phyloP scores from a whole-genome alignment of 1,140 invertebrate genomes.

The Rhopalosiphum maidis region DNA sequence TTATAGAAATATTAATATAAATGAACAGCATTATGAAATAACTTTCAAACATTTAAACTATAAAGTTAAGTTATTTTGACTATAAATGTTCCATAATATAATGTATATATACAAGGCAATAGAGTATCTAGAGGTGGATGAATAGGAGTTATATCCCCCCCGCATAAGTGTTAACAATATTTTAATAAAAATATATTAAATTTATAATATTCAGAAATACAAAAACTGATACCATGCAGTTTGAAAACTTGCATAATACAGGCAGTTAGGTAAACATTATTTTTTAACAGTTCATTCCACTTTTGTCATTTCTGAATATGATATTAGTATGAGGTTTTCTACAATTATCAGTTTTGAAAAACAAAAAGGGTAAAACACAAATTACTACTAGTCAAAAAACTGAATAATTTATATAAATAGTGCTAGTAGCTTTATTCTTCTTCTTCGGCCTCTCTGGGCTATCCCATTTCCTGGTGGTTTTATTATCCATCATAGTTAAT shows the following conservation, averaged over 20 bases:
- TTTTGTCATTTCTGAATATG: neutral
- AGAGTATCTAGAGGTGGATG: neutral
- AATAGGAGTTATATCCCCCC: neutral
- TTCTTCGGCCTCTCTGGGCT: too few species aligned
- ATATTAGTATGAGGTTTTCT: neutral
- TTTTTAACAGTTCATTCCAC: neutral
- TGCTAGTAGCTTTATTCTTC: too few species aligned
- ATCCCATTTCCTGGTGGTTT: too few species aligned
- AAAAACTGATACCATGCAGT: neutral
- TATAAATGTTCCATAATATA: neutral
- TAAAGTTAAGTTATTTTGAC: neutral
- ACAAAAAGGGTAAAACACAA: too few species aligned
- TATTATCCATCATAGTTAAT: neutral
- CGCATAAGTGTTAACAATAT: neutral
- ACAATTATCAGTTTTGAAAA: neutral
- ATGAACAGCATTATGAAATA: neutral
- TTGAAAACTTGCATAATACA: neutral
- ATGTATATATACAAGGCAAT: neutral
- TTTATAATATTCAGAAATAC: neutral
- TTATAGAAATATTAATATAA: neutral
- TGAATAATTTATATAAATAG: too few species aligned
- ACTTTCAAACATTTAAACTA: neutral
- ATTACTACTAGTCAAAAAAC: neutral
- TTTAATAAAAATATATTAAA: neutral
- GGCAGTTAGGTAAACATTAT: neutral